phyloP scores from a whole-genome alignment of 2,888 invertebrate genomes.

The Augiades crinisus region DNA sequence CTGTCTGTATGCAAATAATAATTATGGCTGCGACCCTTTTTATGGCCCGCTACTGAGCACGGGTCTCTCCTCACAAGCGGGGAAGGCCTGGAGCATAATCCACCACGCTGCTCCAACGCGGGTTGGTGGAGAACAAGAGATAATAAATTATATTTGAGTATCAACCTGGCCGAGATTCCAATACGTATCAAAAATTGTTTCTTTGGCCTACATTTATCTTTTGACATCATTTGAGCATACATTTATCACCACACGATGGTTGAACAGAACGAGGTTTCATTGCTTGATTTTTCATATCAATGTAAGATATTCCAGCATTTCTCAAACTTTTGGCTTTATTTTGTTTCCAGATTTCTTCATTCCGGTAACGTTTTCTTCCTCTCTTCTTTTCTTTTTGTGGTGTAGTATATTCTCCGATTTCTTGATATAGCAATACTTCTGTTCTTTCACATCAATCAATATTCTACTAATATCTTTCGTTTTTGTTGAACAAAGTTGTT shows the following conservation, averaged over 20 bases:
- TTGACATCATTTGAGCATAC: constrained; percentile 24
- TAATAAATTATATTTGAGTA: constrained; percentile 29
- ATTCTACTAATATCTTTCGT: too few relatives aligned
- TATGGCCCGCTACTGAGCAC: too few relatives aligned
- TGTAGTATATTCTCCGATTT: constrained; percentile 22
- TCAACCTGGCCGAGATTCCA: constrained; percentile 14
- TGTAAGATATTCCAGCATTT: constrained; percentile 29
- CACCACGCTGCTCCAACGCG: too few relatives aligned
- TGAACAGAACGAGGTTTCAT: constrained; percentile 26
- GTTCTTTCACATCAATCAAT: constrained; percentile 8
- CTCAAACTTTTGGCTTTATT: constrained; percentile 29
- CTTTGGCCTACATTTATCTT: constrained; percentile 20
- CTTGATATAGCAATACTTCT: constrained; percentile 23
- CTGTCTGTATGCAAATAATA: constrained; percentile 26
- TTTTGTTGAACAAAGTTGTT: too few relatives aligned
- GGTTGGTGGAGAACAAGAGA: too few relatives aligned
- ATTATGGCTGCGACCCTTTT: too few relatives aligned
- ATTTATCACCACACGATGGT: constrained; percentile 25
- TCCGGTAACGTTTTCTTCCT: constrained; percentile 30
- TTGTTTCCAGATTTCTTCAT: constrained; percentile 31
- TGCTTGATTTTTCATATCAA: constrained; percentile 27
- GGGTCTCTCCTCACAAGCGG: too few relatives aligned
- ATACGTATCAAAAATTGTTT: constrained; percentile 9
- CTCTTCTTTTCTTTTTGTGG: constrained; percentile 25
- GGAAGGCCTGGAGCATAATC: too few relatives aligned